Evolutionary conservation across 2,888 invertebrate species (phyloP), one percentile per base, ranked within the genome.

Genomic region (Platycheirus rosarum): DNA sequence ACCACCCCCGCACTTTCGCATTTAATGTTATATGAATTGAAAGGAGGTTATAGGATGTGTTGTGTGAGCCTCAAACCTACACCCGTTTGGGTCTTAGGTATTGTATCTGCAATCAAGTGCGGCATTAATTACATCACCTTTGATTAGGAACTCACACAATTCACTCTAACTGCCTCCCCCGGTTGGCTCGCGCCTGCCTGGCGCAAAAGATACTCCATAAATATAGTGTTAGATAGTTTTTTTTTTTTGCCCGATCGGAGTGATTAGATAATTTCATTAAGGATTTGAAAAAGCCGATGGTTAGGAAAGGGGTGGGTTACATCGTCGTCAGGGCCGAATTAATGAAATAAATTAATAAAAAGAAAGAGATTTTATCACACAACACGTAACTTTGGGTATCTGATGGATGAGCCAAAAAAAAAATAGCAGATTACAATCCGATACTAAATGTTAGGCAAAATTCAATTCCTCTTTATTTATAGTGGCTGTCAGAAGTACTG

Each of bases 281-380:
- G 79, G 69, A 75, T 69, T 65, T 69, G 29, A 62, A 68, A 44
- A 49, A 55, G 57, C 32, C 16, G 37, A 13, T 20, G 40, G 14
- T 29, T 32, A 11, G 4, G 8, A 16, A 1, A 13, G 29, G 14
- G 35, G 53, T 48, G 44, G 49, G 60, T 51, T 35, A 44, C 29
- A 57, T 68, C 32, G 23, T 23, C 37, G 37, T 26, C 44, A 32
- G 57, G 26, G 42, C n/a, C 60, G 63, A 77, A 77, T 68, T 82
- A 77, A 82, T 82, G 82, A 82, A 82, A 82, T 82, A 82, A 82
- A 82, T 82, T 82, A 82, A 82, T 82, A 82, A 82, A 77, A 77
- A 68, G 77, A 71, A 73, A 68, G 71, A 68, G 82, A 82, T 77
- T 68, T 77, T 77, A 77, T 82, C 77, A 63, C 77, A 68, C 68